Evolutionary conservation across 2,113 vertebrate genomes (phyloP).

Genomic region (Climacteris rufus): DNA sequence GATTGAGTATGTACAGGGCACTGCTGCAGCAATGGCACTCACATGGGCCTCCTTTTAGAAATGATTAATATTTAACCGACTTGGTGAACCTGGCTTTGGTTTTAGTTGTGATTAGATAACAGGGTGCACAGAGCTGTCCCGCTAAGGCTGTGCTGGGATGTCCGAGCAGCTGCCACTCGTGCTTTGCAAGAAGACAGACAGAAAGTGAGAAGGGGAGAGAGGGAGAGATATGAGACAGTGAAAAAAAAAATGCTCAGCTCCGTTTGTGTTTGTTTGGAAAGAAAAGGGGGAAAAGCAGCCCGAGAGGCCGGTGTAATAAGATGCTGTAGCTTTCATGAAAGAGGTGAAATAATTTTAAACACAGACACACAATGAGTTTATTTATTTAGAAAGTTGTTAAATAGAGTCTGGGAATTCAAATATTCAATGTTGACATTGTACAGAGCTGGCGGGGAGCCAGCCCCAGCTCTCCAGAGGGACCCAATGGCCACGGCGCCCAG

Average conservation of each 20-base stretch:
- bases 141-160: background rate
- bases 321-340: constrained; percentile 75
- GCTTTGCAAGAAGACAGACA: background rate
- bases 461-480: constrained; percentile 73
- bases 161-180: background rate
- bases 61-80: constrained; percentile 70
- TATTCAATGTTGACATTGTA: constrained; percentile 97
- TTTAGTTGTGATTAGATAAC: constrained; percentile 64
- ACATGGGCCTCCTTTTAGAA: constrained; percentile 60
- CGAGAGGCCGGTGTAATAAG: constrained; percentile 70
- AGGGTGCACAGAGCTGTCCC: background rate
- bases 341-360: constrained; percentile 88
- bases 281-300: constrained; percentile 55
- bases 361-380: constrained; percentile 91
- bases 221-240: background rate
- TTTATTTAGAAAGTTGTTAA: constrained; percentile 95
- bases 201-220: background rate
- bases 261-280: constrained; percentile 71
- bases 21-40: constrained; percentile 48
- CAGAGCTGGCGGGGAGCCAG: constrained; percentile 88
- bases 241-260: constrained; percentile 30
- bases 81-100: constrained; percentile 62
- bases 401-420: constrained; percentile 98
- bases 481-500: constrained; percentile 74
- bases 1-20: constrained; percentile 58